Conservation (phyloP, 2,797 vertebrate species). For the Pygocentrus nattereri region DNA sequence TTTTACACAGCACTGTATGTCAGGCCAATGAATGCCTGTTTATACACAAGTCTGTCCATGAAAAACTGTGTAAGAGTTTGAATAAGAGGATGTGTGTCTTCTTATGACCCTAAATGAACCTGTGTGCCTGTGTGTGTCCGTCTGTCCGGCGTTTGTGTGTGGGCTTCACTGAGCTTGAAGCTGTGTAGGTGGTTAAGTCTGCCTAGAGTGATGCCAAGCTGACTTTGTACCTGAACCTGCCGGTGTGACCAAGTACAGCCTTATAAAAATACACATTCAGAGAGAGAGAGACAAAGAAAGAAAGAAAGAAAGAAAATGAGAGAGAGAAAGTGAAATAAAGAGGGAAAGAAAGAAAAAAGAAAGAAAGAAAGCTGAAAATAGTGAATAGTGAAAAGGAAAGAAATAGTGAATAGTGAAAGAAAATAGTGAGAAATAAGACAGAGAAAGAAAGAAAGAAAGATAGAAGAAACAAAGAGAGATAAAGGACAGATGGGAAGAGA, state of each 20-base stretch:
- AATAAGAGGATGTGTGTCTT: constrained; percentile 40
- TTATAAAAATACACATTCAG: constrained; percentile 44
- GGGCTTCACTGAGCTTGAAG: constrained; percentile 25
- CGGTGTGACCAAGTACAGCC: constrained; percentile 49
- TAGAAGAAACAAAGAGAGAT: background rate
- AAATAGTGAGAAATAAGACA: background rate
- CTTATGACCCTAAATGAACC: constrained; percentile 60
- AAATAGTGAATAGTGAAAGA: background rate
- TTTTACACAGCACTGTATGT: too few species aligned
- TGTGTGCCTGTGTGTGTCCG: constrained; percentile 39
- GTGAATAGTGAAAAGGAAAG: background rate
- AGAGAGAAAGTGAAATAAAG: background rate
- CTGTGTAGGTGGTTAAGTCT: constrained; percentile 30
- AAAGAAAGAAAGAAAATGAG: background rate
- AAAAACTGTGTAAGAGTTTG: background rate
- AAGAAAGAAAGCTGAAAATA: background rate
- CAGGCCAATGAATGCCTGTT: background rate
- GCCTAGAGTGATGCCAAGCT: constrained; percentile 33
- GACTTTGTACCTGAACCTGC: constrained; percentile 38
- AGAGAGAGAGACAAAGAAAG: background rate
- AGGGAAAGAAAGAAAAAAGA: background rate
- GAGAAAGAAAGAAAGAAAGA: background rate
- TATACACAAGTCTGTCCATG: background rate
- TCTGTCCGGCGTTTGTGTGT: constrained; percentile 40
- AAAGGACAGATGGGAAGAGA: background rate